These are phyloP conservation scores for Enteromius unitaeniatus DNA, from an alignment of 2,797 vertebrate species.

Conservation along the genomic window DNA sequence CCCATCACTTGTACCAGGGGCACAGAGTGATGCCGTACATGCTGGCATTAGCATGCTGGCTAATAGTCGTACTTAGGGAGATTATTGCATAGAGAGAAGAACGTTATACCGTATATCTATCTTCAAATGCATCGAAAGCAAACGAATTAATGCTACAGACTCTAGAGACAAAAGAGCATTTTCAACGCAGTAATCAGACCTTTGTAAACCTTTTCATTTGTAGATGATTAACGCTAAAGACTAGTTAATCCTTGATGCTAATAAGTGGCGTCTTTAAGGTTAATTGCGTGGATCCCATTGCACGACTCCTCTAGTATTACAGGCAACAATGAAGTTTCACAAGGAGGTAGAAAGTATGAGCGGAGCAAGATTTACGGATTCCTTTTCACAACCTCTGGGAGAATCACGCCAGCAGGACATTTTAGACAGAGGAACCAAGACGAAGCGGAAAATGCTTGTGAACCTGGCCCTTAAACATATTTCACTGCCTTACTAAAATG, in stretches of 20 bases:
- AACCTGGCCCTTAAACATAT: constrained; percentile 60
- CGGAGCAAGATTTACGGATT: constrained; percentile 53
- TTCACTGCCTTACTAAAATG: constrained; percentile 60
- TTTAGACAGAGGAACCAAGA: constrained; percentile 52
- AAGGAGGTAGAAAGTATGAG: constrained; percentile 53
- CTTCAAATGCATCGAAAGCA: constrained; percentile 8
- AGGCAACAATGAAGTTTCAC: constrained; percentile 67
- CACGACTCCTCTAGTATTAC: constrained; percentile 55
- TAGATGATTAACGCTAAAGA: constrained; percentile 73
- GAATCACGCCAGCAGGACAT: constrained; percentile 51
- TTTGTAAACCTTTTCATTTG: constrained; percentile 60
- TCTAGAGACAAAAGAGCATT: constrained; percentile 25
- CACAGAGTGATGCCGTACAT: constrained; percentile 31
- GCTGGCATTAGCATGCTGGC: constrained; percentile 37
- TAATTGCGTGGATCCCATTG: constrained; percentile 71
- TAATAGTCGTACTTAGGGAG: constrained; percentile 30
- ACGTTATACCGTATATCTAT: background rate
- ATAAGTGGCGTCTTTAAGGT: constrained; percentile 68
- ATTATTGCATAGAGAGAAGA: constrained; percentile 28
- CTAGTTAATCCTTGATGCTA: constrained; percentile 67
- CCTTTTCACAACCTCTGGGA: constrained; percentile 54
- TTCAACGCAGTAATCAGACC: constrained; percentile 30
- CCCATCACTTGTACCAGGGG: constrained; percentile 26
- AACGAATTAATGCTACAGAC: constrained; percentile 5
- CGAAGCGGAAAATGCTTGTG: constrained; percentile 53